Conservation (phyloP, 2,113 vertebrate species). For the Heloderma charlesbogerti region DNA sequence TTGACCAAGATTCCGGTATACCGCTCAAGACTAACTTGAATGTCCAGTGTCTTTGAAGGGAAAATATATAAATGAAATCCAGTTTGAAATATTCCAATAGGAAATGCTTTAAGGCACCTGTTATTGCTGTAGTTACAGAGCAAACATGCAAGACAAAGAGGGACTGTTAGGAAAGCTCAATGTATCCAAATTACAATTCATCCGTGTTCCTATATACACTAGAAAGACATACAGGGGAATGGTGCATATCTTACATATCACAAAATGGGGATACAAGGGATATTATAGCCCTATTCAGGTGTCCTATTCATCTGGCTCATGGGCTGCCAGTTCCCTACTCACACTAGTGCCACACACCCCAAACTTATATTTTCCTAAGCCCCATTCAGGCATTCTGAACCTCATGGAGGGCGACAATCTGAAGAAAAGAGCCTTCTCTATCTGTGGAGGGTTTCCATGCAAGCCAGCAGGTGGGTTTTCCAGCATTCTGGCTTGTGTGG, state of each 20-base stretch:
- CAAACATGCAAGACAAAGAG: background rate
- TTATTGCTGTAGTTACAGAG: background rate
- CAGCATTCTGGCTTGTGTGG: no score
- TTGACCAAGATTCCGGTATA: background rate
- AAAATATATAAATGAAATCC: background rate
- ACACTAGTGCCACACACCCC: no score
- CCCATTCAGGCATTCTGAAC: no score
- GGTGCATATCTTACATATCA: background rate
- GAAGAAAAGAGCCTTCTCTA: no score
- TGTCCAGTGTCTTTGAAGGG: background rate
- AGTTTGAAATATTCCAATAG: background rate
- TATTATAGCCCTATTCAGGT: background rate
- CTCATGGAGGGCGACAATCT: no score
- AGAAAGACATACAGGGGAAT: background rate
- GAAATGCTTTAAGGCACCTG: background rate
- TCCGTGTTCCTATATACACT: background rate
- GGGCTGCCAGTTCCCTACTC: no score
- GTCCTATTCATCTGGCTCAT: no score
- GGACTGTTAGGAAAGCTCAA: background rate
- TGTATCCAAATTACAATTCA: background rate
- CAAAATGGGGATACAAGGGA: background rate
- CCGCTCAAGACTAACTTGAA: background rate
- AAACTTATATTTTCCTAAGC: no score
- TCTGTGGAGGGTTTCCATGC: no score
- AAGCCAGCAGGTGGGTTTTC: no score